Evolutionary conservation across 2,113 vertebrate species (phyloP), one percentile per base, ranked within the genome.

Genomic region (Chaetodon trifascialis): DNA sequence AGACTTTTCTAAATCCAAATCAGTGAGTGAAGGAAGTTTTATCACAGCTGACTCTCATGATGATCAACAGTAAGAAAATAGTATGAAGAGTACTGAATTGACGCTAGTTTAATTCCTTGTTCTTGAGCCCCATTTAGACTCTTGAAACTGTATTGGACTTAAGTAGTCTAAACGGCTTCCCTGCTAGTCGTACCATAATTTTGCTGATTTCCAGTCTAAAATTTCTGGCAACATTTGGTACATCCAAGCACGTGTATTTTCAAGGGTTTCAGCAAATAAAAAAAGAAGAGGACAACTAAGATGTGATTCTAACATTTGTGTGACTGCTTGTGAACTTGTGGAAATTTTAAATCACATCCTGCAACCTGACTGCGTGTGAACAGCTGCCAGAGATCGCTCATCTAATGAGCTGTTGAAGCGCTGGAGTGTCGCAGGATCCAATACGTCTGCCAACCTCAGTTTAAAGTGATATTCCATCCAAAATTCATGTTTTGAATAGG

Each of bases 321-420:
- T 40, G 63, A 71, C 42, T 67, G 21, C 51, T 49, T 4, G 34
- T 16, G 11, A 36, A 68, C 16, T 36, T 67, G 65, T 69, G 79
- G 73, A 80, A 83, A 74, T 60, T 70, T 21, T 15, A 21, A n/a
- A 19, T 73, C 63, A 74, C 64, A 52, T 9, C 36, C 59, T 76
- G 56, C 17, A 75, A 63, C 55, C 58, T 67, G 54, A 70, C 40
- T 49, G 44, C 30, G 19, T 38, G n/a, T 47, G 63, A 79, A 30
- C 34, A 58, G 67, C 62, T 25, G 25, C 72, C 56, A 69, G 34
- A 56, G 51, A 72, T 44, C 36, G 16, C 47, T 66, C 69, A 70
- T 54, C 59, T 77, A 58, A 74, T 60, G 42, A 70, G 21, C 30
- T 40, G 63, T 8, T 59, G 23, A 64, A 60, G 54, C 16, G 38